Base-by-base conservation (phyloP, 1,140 invertebrate genomes). In the Parasteatoda tepidariorum region DNA sequence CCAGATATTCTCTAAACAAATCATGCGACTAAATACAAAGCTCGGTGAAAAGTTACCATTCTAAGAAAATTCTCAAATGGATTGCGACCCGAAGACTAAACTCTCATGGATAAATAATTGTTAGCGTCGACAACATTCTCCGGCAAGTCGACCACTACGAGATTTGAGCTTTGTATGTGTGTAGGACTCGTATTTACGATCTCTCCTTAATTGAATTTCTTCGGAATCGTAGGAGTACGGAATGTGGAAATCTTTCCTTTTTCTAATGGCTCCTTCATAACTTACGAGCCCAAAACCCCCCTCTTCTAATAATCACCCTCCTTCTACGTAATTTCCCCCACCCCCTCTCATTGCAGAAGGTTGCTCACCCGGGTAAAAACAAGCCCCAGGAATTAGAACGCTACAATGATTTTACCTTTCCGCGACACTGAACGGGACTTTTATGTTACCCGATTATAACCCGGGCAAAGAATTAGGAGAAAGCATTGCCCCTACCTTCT, bases 321-420 rank as follows among this genome's bases (percentile, higher is more conserved):
- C 38, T 13, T 6, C 38, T 28, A 55, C 54, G 71, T 75, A 75
- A 62, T 75, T 75, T 75, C 30, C 26, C 41, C 15, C 24, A n/a
- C 41, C 54, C 71, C 31, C n/a, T n/a, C n/a, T 7, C n/a, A n/a
- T n/a, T 59, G 15, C 71, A 7, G 22, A 18, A 22, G 2, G 48
- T 57, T 73, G 70, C 26, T 15, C 70, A 73, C 2, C 54, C 15
- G 30, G 41, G 34, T 73, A 73, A 61, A 75, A 59, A 75, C 71
- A 75, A 62, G 71, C 55, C 55, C 68, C 38, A 13, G 30, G 31
- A 30, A 75, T 75, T 75, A 75, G n/a, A 41, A 75, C 71, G 71
- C 71, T 75, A 75, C 55, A 34, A 75, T 75, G 71, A 62, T 24
- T 75, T 75, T 75, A 75, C 71, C 71, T 75, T 75, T 61, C 71